Percentiles rank a stretch among this genome's conserved stretches.
phyloP scores from a whole-genome alignment of 2,797 vertebrate species.

The Chiloscyllium punctatum region DNA sequence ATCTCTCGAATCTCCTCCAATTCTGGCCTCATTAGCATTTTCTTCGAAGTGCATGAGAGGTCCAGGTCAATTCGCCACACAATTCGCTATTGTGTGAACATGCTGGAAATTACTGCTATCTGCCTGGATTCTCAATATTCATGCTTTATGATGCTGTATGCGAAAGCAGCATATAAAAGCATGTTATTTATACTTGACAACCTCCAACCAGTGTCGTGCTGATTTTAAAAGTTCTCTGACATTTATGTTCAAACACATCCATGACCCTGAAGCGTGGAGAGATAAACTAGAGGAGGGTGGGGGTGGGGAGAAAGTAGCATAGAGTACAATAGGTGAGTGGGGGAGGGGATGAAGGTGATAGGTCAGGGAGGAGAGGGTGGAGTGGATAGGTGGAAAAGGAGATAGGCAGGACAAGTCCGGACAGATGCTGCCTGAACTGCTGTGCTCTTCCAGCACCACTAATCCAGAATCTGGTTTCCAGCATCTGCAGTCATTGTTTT shows the following conservation, averaged over 20 bases:
- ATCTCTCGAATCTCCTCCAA: background rate
- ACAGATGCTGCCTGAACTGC: too few species aligned
- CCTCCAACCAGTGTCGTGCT: background rate
- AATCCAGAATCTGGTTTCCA: too few species aligned
- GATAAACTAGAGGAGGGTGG: too few species aligned
- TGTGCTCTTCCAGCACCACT: too few species aligned
- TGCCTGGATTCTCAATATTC: background rate
- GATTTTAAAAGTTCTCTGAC: background rate
- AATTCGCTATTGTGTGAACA: background rate
- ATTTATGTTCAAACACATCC: background rate
- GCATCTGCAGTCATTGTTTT: too few species aligned
- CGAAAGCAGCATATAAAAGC: background rate
- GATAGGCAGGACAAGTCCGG: too few species aligned
- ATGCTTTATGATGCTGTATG: background rate
- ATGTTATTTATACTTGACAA: background rate
- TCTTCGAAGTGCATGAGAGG: background rate
- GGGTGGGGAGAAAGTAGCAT: too few species aligned
- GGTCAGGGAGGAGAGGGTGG: too few species aligned
- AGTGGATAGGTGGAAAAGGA: too few species aligned
- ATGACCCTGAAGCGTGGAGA: too few species aligned
- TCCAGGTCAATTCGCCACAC: background rate
- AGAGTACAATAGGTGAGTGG: too few species aligned
- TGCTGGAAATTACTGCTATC: background rate
- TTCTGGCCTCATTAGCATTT: background rate
- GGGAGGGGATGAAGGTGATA: too few species aligned